Evolutionary conservation across 2,113 vertebrate species (phyloP).

Genomic region (human (Homo sapiens)): GRCh38 chr1:199664001-199664500

Average conservation of each 20-base stretch:
- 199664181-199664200: neutral
- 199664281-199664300: neutral
- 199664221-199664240: neutral
- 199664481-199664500: accelerated
- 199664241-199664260: too few relatives aligned
- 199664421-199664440: accelerated
- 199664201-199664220: neutral
- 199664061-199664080: neutral
- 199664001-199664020: neutral
- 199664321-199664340: neutral
- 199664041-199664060: neutral
- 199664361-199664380: neutral
- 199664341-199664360: neutral
- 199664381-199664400: neutral
- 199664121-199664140: neutral
- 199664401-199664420: neutral
- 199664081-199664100: neutral
- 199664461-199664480: neutral
- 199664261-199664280: neutral
- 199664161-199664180: neutral
- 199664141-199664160: neutral
- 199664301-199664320: neutral
- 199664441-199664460: neutral
- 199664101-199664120: neutral
- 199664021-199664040: neutral